These are phyloP conservation scores for Progne subis DNA, from an alignment of 2,113 vertebrate genomes.

Conservation along the genomic window DNA sequence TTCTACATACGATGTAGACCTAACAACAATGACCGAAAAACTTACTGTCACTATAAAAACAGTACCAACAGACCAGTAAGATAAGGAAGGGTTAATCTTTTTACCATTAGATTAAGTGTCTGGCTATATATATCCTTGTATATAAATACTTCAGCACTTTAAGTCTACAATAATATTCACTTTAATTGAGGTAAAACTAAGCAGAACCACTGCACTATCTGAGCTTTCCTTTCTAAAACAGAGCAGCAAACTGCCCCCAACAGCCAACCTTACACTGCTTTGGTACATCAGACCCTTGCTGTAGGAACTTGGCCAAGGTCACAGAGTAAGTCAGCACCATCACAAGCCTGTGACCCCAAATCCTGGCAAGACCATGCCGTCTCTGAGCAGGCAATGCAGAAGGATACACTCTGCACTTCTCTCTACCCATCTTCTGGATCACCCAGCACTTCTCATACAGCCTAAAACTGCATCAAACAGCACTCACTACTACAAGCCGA, in stretches of 20 bases:
- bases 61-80: background rate
- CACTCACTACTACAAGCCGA: background rate
- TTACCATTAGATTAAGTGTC: background rate
- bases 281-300: background rate
- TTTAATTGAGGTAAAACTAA: background rate
- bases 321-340: background rate
- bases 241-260: background rate
- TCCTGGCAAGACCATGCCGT: background rate
- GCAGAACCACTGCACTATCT: background rate
- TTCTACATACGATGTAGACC: background rate
- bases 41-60: background rate
- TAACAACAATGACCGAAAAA: background rate
- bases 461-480: background rate
- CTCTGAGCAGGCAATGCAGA: background rate
- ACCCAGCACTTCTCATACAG: background rate
- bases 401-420: background rate
- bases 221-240: background rate
- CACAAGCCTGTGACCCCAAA: background rate
- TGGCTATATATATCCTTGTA: too few species aligned
- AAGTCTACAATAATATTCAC: background rate
- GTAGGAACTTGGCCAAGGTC: background rate
- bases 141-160: background rate
- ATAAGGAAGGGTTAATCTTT: background rate
- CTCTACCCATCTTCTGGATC: background rate
- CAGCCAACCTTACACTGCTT: background rate